Evolutionary conservation across 2,888 invertebrate genomes (phyloP).

Genomic region (Chrysopilus asiliformis): DNA sequence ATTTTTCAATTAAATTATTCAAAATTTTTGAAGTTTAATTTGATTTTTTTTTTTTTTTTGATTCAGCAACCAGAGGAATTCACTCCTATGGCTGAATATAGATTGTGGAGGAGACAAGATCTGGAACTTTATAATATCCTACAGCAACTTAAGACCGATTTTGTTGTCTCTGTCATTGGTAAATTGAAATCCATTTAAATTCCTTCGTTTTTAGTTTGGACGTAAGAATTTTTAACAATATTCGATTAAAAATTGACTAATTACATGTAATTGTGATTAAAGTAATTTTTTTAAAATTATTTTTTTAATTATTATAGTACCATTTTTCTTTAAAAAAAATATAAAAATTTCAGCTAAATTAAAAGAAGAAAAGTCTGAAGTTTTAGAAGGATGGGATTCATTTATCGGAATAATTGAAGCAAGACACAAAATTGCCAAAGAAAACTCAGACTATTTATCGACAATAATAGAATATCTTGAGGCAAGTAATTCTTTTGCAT

Average conservation of each 20-base stretch:
- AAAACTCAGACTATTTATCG: slow-evolving; percentile 32
- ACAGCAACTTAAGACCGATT: slow-evolving; percentile 66
- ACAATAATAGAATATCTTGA: slow-evolving; percentile 35
- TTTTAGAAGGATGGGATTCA: slow-evolving; percentile 23
- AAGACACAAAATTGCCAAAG: slow-evolving; percentile 29
- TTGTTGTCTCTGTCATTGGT: slow-evolving; percentile 26
- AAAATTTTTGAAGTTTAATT: too few relatives aligned
- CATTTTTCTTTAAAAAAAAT: slow-evolving; percentile 2
- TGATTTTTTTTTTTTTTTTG: slow-evolving; percentile 1
- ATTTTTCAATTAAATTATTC: too few relatives aligned
- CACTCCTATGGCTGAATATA: slow-evolving; percentile 73
- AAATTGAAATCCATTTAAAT: slow-evolving; percentile 4
- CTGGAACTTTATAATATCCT: slow-evolving; percentile 61
- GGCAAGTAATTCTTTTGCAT: slow-evolving; percentile 29
- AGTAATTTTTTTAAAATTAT: too few relatives aligned
- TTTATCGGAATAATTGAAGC: slow-evolving; percentile 19
- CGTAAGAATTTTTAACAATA: too few relatives aligned
- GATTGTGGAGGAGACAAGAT: slow-evolving; percentile 74
- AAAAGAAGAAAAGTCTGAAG: slow-evolving; percentile 17
- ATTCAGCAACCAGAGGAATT: slow-evolving; percentile 47
- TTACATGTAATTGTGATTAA: too few relatives aligned
- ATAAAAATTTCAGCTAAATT: slow-evolving; percentile 39
- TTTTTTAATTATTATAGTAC: not conserved
- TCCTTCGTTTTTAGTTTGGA: slow-evolving; percentile 47
- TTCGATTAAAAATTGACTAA: too few relatives aligned